Evolutionary conservation across 2,888 invertebrate genomes (phyloP).

Genomic region (Aelia acuminata): DNA sequence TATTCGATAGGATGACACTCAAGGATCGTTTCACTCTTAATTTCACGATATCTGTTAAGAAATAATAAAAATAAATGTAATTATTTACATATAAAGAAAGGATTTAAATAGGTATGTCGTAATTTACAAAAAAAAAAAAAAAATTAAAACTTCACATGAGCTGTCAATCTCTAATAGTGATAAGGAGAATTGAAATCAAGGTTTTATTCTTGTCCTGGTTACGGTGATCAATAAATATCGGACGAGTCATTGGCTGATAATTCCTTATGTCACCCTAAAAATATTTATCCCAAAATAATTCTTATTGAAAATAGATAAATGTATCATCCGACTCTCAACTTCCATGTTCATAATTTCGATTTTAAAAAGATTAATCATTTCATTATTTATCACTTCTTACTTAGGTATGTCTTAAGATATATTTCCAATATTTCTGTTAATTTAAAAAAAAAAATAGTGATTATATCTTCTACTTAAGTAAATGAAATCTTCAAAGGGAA

Average conservation of each 20-base stretch:
- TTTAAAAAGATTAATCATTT: too few relatives aligned
- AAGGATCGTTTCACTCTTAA: slow-evolving; percentile 4
- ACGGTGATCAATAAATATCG: background rate
- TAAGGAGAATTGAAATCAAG: background rate
- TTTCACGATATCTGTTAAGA: background rate
- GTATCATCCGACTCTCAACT: too few relatives aligned
- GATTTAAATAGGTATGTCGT: too few relatives aligned
- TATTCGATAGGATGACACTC: background rate
- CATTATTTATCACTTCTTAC: too few relatives aligned
- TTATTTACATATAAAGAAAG: background rate
- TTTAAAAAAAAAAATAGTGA: too few relatives aligned
- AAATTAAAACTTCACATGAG: background rate
- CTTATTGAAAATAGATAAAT: too few relatives aligned
- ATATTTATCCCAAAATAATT: background rate
- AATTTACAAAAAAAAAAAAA: background rate
- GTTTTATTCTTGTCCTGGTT: background rate
- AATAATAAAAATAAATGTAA: background rate
- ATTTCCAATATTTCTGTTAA: too few relatives aligned
- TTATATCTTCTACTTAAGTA: too few relatives aligned
- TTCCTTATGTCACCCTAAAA: background rate
- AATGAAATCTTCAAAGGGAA: too few relatives aligned
- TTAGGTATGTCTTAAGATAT: too few relatives aligned
- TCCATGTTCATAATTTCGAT: too few relatives aligned
- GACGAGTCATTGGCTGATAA: background rate
- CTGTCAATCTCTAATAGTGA: background rate